A percentile compares a stretch with the other conserved stretches of the same genome.
phyloP scores from a whole-genome alignment of 2,113 vertebrate species.

The Cyanistes caeruleus region DNA sequence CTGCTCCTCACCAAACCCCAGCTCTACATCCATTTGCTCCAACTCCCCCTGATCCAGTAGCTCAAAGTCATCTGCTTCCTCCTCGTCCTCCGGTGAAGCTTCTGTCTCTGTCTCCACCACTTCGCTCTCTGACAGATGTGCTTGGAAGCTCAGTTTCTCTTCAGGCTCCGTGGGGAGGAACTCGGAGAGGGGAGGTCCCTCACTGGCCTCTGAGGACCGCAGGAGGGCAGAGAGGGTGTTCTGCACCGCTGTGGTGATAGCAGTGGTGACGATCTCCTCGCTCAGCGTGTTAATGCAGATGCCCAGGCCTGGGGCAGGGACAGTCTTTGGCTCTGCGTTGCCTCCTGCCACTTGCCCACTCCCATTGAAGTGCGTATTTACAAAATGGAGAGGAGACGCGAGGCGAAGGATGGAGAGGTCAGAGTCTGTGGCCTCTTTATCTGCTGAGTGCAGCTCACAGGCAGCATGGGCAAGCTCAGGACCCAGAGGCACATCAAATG shows the following conservation, averaged over 20 bases:
- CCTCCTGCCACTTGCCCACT: slow-evolving; percentile 47
- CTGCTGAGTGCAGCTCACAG: slow-evolving; percentile 67
- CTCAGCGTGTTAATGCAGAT: slow-evolving; percentile 83
- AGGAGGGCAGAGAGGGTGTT: slow-evolving; percentile 87
- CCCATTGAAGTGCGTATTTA: slow-evolving; percentile 98
- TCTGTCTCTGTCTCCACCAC: slow-evolving; percentile 34
- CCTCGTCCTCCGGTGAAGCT: slow-evolving; percentile 72
- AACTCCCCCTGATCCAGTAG: slow-evolving; percentile 98
- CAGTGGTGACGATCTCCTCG: slow-evolving; percentile 87
- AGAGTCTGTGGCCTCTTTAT: slow-evolving; percentile 68
- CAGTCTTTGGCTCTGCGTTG: background rate
- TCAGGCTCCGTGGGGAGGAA: slow-evolving; percentile 75
- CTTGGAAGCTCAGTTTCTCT: slow-evolving; percentile 72
- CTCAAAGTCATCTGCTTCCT: slow-evolving; percentile 92
- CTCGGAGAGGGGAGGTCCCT: slow-evolving; percentile 67
- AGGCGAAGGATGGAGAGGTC: slow-evolving; percentile 86
- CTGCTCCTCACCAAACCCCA: slow-evolving; percentile 76
- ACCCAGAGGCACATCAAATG: slow-evolving; percentile 69
- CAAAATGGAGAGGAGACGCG: slow-evolving; percentile 94
- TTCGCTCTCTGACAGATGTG: slow-evolving; percentile 67
- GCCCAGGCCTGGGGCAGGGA: slow-evolving; percentile 52
- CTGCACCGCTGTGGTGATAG: slow-evolving; percentile 86
- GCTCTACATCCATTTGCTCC: slow-evolving; percentile 88
- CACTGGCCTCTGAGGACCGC: slow-evolving; percentile 77
- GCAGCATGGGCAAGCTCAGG: slow-evolving; percentile 62